phyloP scores from a whole-genome alignment of 2,888 invertebrate genomes.

The Tridacna gigas region DNA sequence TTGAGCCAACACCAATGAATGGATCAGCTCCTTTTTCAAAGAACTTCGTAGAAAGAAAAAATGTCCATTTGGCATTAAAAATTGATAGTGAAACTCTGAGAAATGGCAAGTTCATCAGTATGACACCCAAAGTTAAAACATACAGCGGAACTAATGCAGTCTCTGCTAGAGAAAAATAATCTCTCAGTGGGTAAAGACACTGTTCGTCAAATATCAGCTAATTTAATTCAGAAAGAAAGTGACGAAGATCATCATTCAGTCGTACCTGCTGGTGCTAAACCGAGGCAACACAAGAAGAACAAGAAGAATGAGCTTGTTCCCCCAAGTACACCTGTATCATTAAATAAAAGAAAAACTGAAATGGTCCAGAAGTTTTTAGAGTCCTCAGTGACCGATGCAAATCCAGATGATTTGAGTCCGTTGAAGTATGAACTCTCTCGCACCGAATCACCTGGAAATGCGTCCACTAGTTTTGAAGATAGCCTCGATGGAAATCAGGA shows the following conservation, averaged over 20 bases:
- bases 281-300: conserved; percentile 77
- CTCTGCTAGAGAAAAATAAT: conserved; percentile 87
- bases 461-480: conserved; percentile 64
- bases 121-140: conserved; percentile 89
- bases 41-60: conserved; percentile 54
- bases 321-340: conserved; percentile 62
- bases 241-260: conserved; percentile 75
- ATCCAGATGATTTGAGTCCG: conserved; percentile 74
- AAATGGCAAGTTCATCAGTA: conserved; percentile 58
- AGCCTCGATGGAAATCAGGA: conserved; percentile 52
- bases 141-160: conserved; percentile 92
- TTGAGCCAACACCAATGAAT: conserved; percentile 45
- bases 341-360: conserved; percentile 83
- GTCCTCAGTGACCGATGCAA: conserved; percentile 76
- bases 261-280: conserved; percentile 80
- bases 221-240: conserved; percentile 80
- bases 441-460: conserved; percentile 86
- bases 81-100: conserved; percentile 49
- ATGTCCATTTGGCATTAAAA: conserved; percentile 50
- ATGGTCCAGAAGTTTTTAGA: conserved; percentile 85
- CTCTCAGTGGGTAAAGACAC: conserved; percentile 77
- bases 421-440: conserved; percentile 85
- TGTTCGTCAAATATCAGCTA: conserved; percentile 79
- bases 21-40: conserved; percentile 53
- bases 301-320: conserved; percentile 65